These are phyloP conservation scores for Ptiloglossa arizonensis DNA, from an alignment of 1,140 invertebrate species.

Conservation along the genomic window DNA sequence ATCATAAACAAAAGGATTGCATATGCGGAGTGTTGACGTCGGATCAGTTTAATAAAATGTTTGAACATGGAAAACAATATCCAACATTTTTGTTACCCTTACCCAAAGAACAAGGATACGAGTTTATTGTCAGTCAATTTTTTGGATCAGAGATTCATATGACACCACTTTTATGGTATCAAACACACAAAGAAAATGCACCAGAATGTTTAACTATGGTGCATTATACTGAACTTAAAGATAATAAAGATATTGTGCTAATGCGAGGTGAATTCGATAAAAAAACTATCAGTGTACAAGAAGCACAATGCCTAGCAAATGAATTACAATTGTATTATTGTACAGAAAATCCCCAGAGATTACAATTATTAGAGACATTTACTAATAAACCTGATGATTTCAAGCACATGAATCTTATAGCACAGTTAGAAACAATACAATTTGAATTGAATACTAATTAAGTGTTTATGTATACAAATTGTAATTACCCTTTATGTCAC, in stretches of 20 bases:
- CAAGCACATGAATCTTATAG: conserved; percentile 91
- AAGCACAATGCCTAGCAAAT: conserved; percentile 93
- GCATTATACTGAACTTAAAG: conserved; percentile 91
- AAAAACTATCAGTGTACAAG: conserved; percentile 88
- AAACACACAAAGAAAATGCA: conserved; percentile 95
- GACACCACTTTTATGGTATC: conserved; percentile 93
- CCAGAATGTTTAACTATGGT: conserved; percentile 93
- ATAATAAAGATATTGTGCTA: conserved; percentile 90
- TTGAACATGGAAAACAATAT: conserved; percentile 83
- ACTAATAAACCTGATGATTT: conserved; percentile 88
- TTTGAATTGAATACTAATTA: conserved; percentile 62
- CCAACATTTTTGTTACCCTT: conserved; percentile 91
- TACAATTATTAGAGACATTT: conserved; percentile 87
- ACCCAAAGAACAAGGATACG: conserved; percentile 91
- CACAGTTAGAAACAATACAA: conserved; percentile 89
- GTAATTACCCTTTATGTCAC: conserved; percentile 1
- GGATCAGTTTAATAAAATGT: conserved; percentile 84
- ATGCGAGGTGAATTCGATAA: conserved; percentile 95
- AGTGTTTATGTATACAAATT: conserved; percentile 38
- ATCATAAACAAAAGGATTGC: conserved; percentile 89
- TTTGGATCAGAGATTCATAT: conserved; percentile 90
- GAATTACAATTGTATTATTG: conserved; percentile 93
- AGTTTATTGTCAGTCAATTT: conserved; percentile 93
- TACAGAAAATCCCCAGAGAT: conserved; percentile 84
- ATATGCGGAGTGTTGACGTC: conserved; percentile 87